Evolutionary conservation across 2,113 vertebrate genomes (phyloP), one percentile per base, ranked within the genome.

Genomic region (Poeciliopsis turrubarensis): DNA sequence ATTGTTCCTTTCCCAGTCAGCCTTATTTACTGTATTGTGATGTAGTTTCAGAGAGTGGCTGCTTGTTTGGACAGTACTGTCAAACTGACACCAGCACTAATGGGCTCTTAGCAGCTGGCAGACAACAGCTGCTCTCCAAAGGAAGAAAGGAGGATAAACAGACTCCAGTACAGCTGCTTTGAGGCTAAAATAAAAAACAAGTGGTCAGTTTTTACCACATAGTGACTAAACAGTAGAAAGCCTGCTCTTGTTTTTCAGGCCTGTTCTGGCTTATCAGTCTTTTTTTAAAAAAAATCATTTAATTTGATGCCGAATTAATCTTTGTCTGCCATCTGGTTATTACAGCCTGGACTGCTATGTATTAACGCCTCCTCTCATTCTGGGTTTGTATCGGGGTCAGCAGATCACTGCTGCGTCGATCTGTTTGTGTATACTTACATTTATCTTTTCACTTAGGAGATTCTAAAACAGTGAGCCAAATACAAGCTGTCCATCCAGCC

Each of bases 101-200:
- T 34, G 44, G 72, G 68, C 72, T 80, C 68, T 60, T 71, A 66
- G 51, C 78, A 80, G 54, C 78, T 80, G 67, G 62, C 71, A 74
- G 60, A 79, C 67, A 61, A 60, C 72, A 70, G 67, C 72, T 60
- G 72, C 67, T 60, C 25, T 61, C 60, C 44, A 65, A 32, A 51
- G 57, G 60, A 65, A 73, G 41, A 60, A 34, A 10, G 63, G 44
- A 17, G n/a, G 11, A 79, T 12, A 19, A 63, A 68, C 19, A 64
- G 61, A 37, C 61, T 32, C 44, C 30, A 26, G 27, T 65, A 44
- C 34, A 61, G 62, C 27, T 39, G 7, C 41, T 37, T 65, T 0
- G 26, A 64, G 51, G 68, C 11, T 70, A 26, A 27, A 30, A 29
- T 62, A 5, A 44, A 34, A 72, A n/a, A 6, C 4, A 60, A 44